phyloP scores from a whole-genome alignment of 2,888 invertebrate species.

The Hedya salicella region DNA sequence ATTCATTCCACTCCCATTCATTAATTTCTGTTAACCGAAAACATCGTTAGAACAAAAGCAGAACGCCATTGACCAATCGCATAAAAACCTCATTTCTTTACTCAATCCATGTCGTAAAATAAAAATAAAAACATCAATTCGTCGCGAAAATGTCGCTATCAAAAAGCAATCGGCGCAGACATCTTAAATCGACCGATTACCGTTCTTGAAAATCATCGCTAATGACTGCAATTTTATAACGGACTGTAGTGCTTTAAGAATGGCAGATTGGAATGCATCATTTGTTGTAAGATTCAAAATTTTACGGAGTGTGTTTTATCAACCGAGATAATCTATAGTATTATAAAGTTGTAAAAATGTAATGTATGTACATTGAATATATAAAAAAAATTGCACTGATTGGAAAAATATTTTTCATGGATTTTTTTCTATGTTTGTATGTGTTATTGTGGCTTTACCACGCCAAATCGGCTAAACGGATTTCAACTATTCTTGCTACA shows the following conservation, averaged over 20 bases:
- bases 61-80: not conserved
- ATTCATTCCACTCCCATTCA: not conserved
- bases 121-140: not conserved
- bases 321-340: too few species aligned
- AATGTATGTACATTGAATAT: too few species aligned
- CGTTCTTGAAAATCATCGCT: conserved; percentile 1
- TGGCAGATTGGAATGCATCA: conserved; percentile 11
- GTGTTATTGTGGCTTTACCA: too few species aligned
- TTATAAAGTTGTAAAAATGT: too few species aligned
- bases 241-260: conserved; percentile 15
- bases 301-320: too few species aligned
- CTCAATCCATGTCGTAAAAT: conserved; percentile 3
- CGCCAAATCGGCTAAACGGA: too few species aligned
- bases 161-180: conserved; percentile 29
- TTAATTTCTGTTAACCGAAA: not conserved
- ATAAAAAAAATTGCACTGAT: too few species aligned
- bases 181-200: conserved; percentile 26
- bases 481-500: too few species aligned
- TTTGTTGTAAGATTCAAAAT: not conserved
- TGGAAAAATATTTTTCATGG: too few species aligned
- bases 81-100: conserved; percentile 9
- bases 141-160: conserved; percentile 25
- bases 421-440: too few species aligned
- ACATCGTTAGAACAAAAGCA: not conserved
- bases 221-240: conserved; percentile 26